A percentile compares a stretch with the other conserved stretches of the same genome.
These are phyloP conservation scores for Eucera pruinosa DNA, from an alignment of 2,888 invertebrate genomes.

Conservation along the genomic window DNA sequence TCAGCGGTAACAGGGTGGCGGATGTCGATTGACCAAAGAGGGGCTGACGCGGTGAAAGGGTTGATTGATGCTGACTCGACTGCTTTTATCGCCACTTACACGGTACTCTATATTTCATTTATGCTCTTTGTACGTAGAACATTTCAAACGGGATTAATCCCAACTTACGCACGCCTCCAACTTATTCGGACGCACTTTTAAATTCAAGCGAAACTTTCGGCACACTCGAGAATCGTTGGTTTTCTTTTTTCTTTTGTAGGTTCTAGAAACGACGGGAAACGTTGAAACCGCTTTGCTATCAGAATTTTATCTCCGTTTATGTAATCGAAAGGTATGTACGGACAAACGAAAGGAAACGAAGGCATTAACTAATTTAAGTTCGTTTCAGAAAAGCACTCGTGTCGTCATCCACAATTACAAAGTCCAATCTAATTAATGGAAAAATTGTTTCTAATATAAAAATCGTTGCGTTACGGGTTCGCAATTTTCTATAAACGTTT, in stretches of 20 bases:
- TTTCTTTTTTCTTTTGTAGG: too few species aligned
- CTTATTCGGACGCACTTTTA: neutral
- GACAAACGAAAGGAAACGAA: neutral
- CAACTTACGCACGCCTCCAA: neutral
- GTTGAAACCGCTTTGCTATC: neutral
- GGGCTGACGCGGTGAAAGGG: conserved; percentile 41
- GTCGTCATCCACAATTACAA: neutral
- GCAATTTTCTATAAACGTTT: neutral
- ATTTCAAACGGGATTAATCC: conserved; percentile 20
- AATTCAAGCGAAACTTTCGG: neutral
- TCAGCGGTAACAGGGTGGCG: conserved; percentile 31
- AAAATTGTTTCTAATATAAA: neutral
- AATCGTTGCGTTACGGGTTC: neutral
- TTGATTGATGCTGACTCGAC: conserved; percentile 51
- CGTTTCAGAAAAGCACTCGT: neutral
- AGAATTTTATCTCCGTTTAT: neutral
- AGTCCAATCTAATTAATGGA: neutral
- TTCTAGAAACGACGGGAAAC: too few species aligned
- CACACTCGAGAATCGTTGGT: neutral
- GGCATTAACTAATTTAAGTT: neutral
- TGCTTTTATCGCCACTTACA: conserved; percentile 50
- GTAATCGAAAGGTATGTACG: conserved; percentile 9
- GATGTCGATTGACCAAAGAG: conserved; percentile 28
- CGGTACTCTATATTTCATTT: conserved; percentile 47
- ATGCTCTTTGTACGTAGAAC: neutral